Evolutionary conservation across 2,113 vertebrate genomes (phyloP).

Genomic region (Barnardius zonarius): DNA sequence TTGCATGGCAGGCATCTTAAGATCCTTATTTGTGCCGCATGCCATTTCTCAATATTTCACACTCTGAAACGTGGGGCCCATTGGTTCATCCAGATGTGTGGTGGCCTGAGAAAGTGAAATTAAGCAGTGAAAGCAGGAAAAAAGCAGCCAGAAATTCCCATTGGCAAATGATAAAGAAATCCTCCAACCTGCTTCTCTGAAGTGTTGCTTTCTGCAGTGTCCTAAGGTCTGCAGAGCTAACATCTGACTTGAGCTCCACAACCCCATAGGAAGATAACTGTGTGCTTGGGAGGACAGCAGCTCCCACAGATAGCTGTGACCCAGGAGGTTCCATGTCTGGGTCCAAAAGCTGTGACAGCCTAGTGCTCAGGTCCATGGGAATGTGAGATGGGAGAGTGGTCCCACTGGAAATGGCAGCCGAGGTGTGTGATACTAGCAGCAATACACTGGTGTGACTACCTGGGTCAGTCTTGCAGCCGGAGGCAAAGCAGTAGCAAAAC

Average conservation of each 20-base stretch:
- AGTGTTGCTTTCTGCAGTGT: background rate
- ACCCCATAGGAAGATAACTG: background rate
- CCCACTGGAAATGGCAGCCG: background rate
- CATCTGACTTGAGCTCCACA: background rate
- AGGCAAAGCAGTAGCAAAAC: background rate
- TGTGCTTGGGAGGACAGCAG: background rate
- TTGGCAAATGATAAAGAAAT: background rate
- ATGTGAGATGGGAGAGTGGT: background rate
- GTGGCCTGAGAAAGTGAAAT: background rate
- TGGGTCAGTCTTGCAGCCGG: background rate
- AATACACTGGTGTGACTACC: background rate
- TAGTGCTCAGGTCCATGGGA: rapidly evolving
- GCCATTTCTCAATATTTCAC: background rate
- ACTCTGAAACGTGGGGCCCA: background rate
- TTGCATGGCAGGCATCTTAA: background rate
- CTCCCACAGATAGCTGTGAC: background rate
- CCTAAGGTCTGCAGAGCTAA: background rate
- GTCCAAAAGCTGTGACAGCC: background rate
- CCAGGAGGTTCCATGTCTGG: background rate
- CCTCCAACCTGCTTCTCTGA: background rate
- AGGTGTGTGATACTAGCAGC: background rate
- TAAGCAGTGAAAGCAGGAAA: background rate
- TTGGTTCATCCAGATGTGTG: background rate
- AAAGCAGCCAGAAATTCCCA: background rate
- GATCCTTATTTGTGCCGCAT: background rate